Evolutionary conservation across 2,113 vertebrate species (phyloP).

Genomic region (Ageneiosus marmoratus): DNA sequence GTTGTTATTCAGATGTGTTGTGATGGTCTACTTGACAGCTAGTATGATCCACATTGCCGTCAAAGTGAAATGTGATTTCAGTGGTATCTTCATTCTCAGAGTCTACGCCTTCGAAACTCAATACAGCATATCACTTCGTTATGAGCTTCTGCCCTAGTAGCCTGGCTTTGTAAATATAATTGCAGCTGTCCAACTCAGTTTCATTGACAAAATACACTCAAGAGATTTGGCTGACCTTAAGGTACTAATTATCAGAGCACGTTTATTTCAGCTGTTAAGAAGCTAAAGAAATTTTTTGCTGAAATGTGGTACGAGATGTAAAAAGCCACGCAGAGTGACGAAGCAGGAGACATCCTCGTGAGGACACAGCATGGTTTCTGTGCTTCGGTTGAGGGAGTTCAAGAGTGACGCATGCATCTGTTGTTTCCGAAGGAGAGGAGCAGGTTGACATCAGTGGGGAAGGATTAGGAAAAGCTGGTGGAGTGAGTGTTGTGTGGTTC

Average conservation of each 20-base stretch:
- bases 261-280: neutral
- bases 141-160: conserved; percentile 4
- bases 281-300: neutral
- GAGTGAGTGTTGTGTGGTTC: conserved; percentile 2
- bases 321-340: too few relatives aligned
- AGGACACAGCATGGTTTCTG: neutral
- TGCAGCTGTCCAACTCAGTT: neutral
- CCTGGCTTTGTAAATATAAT: neutral
- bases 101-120: conserved; percentile 8
- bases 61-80: neutral
- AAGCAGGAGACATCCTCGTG: neutral
- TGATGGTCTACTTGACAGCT: neutral
- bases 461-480: conserved; percentile 18
- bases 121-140: neutral
- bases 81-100: neutral
- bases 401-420: conserved; percentile 5
- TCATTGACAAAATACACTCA: conserved; percentile 1
- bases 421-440: conserved; percentile 10
- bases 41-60: neutral
- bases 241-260: conserved; percentile 10
- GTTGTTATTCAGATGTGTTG: neutral
- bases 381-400: neutral
- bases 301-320: neutral
- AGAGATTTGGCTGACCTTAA: conserved; percentile 10
- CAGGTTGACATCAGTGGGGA: conserved; percentile 23